These are phyloP conservation scores for Trissolcus brochymenae DNA, from an alignment of 2,888 invertebrate species.

Conservation along the genomic window DNA sequence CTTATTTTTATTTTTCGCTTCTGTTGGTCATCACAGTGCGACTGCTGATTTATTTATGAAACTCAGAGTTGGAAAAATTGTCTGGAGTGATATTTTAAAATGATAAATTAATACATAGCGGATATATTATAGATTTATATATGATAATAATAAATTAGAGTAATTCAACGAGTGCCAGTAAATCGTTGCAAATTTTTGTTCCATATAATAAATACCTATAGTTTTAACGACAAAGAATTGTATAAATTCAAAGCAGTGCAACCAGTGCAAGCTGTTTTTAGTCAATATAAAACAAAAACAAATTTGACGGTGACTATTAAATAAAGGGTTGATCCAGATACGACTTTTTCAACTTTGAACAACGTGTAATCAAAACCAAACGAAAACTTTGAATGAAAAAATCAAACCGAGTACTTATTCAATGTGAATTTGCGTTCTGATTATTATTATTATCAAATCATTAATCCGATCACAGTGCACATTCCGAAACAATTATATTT, in stretches of 20 bases:
- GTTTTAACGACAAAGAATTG: conserved; percentile 17
- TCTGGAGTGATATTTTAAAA: conserved; percentile 41
- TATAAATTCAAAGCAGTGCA: conserved; percentile 12
- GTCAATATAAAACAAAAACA: conserved; percentile 22
- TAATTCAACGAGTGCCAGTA: conserved; percentile 44
- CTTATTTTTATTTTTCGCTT: conserved; percentile 4
- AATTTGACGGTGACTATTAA: conserved; percentile 24
- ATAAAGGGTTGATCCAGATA: conserved; percentile 27
- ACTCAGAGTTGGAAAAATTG: conserved; percentile 42
- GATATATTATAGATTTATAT: conserved; percentile 49
- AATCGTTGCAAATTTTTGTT: conserved; percentile 39
- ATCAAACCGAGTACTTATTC: conserved; percentile 46
- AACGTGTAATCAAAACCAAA: not conserved
- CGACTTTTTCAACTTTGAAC: conserved; percentile 44
- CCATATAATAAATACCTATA: conserved; percentile 27
- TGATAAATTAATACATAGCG: conserved; percentile 25
- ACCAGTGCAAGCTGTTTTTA: conserved; percentile 18
- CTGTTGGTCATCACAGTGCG: conserved; percentile 11
- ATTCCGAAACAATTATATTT: conserved; percentile 62
- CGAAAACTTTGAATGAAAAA: conserved; percentile 9
- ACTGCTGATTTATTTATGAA: conserved; percentile 7
- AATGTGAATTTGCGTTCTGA: conserved; percentile 7
- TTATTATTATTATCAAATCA: conserved; percentile 17
- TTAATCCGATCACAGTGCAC: conserved; percentile 58
- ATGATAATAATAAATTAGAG: conserved; percentile 36